phyloP scores from a whole-genome alignment of 2,797 vertebrate genomes.

The Sebastes taczanowskii region DNA sequence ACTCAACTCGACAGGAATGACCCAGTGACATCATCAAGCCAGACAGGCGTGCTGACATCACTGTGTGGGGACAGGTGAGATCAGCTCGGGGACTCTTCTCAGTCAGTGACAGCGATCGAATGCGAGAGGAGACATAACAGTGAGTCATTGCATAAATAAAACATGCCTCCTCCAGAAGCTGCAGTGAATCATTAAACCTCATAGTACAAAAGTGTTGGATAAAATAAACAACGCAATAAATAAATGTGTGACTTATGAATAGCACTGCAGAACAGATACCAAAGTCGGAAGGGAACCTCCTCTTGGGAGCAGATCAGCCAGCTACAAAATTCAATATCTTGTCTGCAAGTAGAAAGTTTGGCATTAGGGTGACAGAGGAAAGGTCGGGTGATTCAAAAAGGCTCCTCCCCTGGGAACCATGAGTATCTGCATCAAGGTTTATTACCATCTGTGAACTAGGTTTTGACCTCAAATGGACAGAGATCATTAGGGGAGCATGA shows the following conservation, averaged over 20 bases:
- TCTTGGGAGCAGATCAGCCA: neutral
- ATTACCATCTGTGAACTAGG: neutral
- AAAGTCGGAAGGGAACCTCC: neutral
- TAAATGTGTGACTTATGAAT: neutral
- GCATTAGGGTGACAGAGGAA: neutral
- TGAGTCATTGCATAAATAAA: constrained; percentile 36
- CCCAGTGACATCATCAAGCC: constrained; percentile 69
- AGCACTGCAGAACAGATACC: neutral
- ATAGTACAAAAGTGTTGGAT: neutral
- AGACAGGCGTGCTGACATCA: constrained; percentile 58
- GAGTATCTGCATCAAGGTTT: neutral
- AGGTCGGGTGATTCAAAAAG: neutral
- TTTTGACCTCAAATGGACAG: neutral
- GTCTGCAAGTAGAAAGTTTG: neutral
- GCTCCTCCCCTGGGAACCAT: neutral
- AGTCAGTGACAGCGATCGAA: constrained; percentile 33
- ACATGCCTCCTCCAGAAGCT: neutral
- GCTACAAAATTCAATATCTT: neutral
- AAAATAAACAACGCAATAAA: neutral
- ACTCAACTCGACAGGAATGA: constrained; percentile 66
- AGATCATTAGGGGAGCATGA: neutral
- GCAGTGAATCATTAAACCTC: neutral
- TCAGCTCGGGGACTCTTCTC: constrained; percentile 47
- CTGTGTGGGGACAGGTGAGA: constrained; percentile 53
- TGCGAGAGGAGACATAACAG: neutral